Base-by-base conservation (phyloP, 1,140 invertebrate genomes). In the Caenorhabditis remanei region DNA sequence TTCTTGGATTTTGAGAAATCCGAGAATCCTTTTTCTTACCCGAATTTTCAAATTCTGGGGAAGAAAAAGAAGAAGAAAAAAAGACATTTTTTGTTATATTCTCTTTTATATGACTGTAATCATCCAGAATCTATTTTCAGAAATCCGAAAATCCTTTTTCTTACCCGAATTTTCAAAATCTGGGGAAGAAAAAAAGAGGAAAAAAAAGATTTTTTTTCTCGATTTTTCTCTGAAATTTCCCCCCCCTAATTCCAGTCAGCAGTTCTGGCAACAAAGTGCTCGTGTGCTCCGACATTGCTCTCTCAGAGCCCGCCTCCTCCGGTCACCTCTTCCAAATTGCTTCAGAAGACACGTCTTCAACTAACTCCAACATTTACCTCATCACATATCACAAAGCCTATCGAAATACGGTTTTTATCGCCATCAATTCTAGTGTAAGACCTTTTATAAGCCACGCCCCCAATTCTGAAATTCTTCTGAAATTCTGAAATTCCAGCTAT, bases 351-450 rank as follows among this genome's bases (percentile, higher is more conserved):
- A 58, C 24, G 3, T 6, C 46, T 14, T 16, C 63, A 32, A 82
- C 53, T 55, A 79, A 86, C 9, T 56, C 65, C 13, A 75, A 67
- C 24, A 79, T 85, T 61, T 71, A 85, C 19, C 50, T 79, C 7
- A 82, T 88, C 61, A 71, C 86, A 40, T 88, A 88, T 71, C 87
- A 88, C 55, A 71, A 82, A 56, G 87, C 85, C 21, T 85, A 85
- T 58, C 46, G 85, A 16, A 85, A 85, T 79, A 48, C 85, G 41
- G 63, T 85, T 67, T 85, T 85, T 46, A 65, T 85, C 9, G 63
- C 67, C 11, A 85, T 85, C 21, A 75, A 71, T 75, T 58, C 53
- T 48, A 48, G 67, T 48, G 85, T 85, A 41, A 67, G 63, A 13
- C 9, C n/a, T n/a, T 53, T 4, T 53, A 13, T 53, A 53, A 53